Evolutionary conservation across 2,888 invertebrate genomes (phyloP).

Genomic region (Pseudococcus longispinus): DNA sequence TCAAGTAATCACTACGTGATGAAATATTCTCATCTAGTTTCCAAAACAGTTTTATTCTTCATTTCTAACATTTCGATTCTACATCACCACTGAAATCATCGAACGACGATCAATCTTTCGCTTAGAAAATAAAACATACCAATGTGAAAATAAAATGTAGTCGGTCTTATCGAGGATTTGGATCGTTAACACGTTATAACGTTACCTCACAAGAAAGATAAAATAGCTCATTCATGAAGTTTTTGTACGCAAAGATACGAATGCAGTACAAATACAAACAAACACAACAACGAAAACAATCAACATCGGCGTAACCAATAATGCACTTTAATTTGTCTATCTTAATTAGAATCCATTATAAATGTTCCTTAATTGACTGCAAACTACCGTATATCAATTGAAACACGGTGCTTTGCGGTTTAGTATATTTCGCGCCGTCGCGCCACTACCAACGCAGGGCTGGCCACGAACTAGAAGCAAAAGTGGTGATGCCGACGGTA

Average conservation of each 20-base stretch:
- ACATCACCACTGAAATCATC: too few relatives aligned
- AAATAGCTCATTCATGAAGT: background rate
- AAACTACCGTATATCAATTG: slow-evolving; percentile 43
- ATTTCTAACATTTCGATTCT: too few relatives aligned
- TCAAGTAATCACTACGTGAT: too few relatives aligned
- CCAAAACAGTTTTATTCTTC: too few relatives aligned
- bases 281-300: slow-evolving; percentile 18
- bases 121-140: too few relatives aligned
- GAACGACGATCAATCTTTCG: too few relatives aligned
- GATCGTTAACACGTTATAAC: background rate
- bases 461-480: background rate
- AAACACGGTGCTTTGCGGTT: slow-evolving; percentile 19
- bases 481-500: too few relatives aligned
- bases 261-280: background rate
- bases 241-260: background rate
- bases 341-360: slow-evolving; percentile 42
- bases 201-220: background rate
- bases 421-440: background rate
- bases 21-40: too few relatives aligned
- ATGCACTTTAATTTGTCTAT: slow-evolving; percentile 30
- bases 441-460: background rate
- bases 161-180: background rate
- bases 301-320: slow-evolving; percentile 32
- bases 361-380: slow-evolving; percentile 42
- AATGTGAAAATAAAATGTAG: too few relatives aligned